phyloP scores from a whole-genome alignment of 1,140 invertebrate species.

The Planococcus citri region DNA sequence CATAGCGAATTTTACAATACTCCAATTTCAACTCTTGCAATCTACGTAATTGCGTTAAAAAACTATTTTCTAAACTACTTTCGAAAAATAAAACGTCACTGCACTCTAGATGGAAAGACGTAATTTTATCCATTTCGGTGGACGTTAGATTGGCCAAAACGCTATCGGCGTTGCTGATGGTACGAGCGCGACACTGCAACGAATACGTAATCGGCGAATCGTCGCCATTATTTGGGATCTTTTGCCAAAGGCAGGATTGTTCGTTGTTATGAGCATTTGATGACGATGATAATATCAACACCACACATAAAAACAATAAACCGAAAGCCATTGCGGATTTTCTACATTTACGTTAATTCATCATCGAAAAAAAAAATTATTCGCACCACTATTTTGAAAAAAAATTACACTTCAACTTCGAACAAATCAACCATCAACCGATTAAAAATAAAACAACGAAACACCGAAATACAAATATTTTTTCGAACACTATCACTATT shows the following conservation, averaged over 20 bases:
- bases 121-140: slow-evolving; percentile 49
- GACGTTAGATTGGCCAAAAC: slow-evolving; percentile 52
- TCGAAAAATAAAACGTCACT: slow-evolving; percentile 68
- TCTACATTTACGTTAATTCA: not conserved
- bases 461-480: too few species aligned
- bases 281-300: not conserved
- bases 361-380: not conserved
- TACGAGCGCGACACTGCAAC: slow-evolving; percentile 55
- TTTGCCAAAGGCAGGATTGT: slow-evolving; percentile 32
- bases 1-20: slow-evolving; percentile 68
- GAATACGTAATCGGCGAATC: slow-evolving; percentile 40
- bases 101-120: slow-evolving; percentile 56
- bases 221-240: slow-evolving; percentile 50
- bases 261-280: slow-evolving; percentile 24
- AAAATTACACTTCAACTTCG: not conserved
- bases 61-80: slow-evolving; percentile 50
- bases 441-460: too few species aligned
- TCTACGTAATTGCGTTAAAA: slow-evolving; percentile 62
- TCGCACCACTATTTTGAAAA: not conserved
- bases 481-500: not conserved
- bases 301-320: not conserved
- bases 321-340: not conserved
- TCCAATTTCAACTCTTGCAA: slow-evolving; percentile 65
- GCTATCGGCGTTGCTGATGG: slow-evolving; percentile 53
- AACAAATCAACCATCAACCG: too few species aligned